Evolutionary conservation across 1,140 invertebrate species (phyloP).

Genomic region (Asbolus verrucosus): DNA sequence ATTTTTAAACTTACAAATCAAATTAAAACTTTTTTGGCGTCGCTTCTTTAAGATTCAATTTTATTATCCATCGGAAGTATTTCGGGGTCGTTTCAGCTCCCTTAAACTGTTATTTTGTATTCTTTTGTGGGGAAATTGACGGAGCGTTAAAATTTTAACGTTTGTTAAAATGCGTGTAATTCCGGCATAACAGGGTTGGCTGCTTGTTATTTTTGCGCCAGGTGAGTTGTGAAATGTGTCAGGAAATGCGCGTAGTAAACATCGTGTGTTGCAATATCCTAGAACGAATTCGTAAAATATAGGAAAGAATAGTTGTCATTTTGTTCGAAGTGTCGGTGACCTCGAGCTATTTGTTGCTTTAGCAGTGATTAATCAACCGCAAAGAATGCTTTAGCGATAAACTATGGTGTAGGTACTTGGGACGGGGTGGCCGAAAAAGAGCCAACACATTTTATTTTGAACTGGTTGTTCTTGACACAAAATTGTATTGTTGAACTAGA

Average conservation of each 20-base stretch:
- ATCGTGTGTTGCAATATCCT: not conserved
- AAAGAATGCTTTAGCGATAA: conserved; percentile 16
- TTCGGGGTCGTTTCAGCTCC: too few relatives aligned
- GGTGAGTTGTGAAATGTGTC: conserved; percentile 23
- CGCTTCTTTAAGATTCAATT: too few relatives aligned
- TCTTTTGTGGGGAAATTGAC: too few relatives aligned
- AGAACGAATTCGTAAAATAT: conserved; percentile 15
- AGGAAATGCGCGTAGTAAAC: conserved; percentile 10
- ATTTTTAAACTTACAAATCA: too few relatives aligned
- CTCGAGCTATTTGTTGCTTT: conserved; percentile 24
- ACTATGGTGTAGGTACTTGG: not conserved
- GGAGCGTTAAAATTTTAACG: too few relatives aligned
- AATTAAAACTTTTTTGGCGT: too few relatives aligned
- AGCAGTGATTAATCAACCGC: conserved; percentile 11
- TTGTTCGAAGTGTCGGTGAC: conserved; percentile 1
- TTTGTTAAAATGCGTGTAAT: not conserved
- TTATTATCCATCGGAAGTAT: too few relatives aligned
- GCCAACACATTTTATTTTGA: conserved; percentile 17
- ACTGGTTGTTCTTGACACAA: conserved; percentile 1
- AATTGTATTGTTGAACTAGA: not conserved
- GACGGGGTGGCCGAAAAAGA: not conserved
- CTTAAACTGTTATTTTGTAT: too few relatives aligned
- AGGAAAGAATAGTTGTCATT: conserved; percentile 13
- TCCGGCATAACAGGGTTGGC: not conserved
- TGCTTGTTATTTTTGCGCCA: not conserved